These are phyloP conservation scores for Hydrophis major DNA, from an alignment of 2,797 vertebrate genomes.

Conservation along the genomic window DNA sequence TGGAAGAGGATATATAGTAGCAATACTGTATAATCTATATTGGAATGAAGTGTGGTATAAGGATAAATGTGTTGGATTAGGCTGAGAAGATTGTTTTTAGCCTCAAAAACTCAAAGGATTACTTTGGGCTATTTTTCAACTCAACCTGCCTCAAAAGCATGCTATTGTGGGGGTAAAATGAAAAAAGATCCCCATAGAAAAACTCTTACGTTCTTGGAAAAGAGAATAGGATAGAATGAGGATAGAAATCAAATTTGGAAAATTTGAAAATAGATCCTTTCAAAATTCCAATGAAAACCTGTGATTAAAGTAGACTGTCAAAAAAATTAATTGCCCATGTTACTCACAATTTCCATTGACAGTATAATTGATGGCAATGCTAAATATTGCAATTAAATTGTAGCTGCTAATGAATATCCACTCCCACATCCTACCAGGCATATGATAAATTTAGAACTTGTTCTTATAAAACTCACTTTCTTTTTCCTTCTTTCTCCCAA, in stretches of 20 bases:
- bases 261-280: slow-evolving; percentile 4
- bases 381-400: background rate
- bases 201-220: background rate
- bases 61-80: background rate
- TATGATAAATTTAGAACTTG: background rate
- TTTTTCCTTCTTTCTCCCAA: too few relatives aligned
- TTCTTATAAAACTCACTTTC: background rate
- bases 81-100: background rate
- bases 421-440: background rate
- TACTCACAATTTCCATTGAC: background rate
- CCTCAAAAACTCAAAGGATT: background rate
- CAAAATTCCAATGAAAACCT: background rate
- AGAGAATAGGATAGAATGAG: background rate
- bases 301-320: background rate
- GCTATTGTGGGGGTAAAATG: background rate
- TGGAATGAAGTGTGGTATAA: background rate
- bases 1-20: background rate
- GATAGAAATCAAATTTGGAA: background rate
- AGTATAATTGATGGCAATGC: background rate
- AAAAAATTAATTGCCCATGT: background rate
- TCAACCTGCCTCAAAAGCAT: background rate
- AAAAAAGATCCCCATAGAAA: background rate
- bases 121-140: background rate
- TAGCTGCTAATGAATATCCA: background rate
- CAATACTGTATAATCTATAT: background rate